These are phyloP conservation scores for Podarcis cretensis DNA, from an alignment of 2,113 vertebrate species.

Conservation along the genomic window DNA sequence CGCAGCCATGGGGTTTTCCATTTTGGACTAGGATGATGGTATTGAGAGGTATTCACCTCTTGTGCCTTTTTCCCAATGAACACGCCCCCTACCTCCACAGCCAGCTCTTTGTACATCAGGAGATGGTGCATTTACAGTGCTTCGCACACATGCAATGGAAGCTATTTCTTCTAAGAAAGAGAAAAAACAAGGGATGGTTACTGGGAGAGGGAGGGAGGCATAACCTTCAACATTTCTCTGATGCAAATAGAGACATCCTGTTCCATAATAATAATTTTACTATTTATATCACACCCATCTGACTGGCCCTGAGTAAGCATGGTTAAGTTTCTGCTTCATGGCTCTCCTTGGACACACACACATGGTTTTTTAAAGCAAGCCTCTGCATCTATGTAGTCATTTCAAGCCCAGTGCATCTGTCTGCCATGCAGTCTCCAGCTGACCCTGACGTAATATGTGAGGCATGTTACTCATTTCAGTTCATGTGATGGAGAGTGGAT, in stretches of 20 bases:
- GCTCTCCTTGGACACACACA: neutral
- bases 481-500: neutral
- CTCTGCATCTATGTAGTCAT: neutral
- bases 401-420: neutral
- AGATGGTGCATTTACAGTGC: neutral
- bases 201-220: no score
- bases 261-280: no score
- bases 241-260: no score
- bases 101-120: neutral
- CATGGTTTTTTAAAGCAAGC: neutral
- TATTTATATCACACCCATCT: no score
- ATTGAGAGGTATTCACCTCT: neutral
- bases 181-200: no score
- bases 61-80: neutral
- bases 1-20: neutral
- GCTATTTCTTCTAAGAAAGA: no score
- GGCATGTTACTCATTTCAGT: neutral
- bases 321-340: neutral
- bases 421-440: neutral
- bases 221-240: no score
- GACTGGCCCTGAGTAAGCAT: no score
- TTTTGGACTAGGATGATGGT: neutral
- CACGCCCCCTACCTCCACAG: neutral
- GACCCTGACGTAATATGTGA: slow-evolving; percentile 19
- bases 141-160: neutral